Base-by-base conservation (phyloP, 2,797 vertebrate genomes). In the Sternarchorhynchus goeldii region DNA sequence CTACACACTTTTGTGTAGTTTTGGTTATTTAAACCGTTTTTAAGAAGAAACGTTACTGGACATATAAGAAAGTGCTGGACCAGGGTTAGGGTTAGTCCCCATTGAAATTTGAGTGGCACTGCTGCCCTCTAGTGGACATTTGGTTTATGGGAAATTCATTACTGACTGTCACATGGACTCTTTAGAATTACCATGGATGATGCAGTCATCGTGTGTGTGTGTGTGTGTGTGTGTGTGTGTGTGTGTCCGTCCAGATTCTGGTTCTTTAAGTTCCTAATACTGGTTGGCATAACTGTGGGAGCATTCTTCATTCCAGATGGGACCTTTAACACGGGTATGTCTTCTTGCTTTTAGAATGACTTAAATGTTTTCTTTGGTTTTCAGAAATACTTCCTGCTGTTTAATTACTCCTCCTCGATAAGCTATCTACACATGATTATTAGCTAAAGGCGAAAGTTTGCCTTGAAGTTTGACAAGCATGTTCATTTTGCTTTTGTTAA, bases 291-390 rank as follows among this genome's bases (percentile, higher is more conserved):
- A 82, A 94, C 93, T 0, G 95, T 98, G 81, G 96, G 97, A 0
- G 95, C 96, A 5, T 98, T 98, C 90, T 98, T 96, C 88, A 97
- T 98, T 77, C 97, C 96, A 0, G 93, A 96, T 0, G 95, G 94
- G 29, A 31, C 58, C 16, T 98, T 98, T 86, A 93, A 91, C 29
- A 85, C 93, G 53, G 92, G 97, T 97, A 91, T 3, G 5, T 50
- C 10, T 17, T 7, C 31, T 6, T 45, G 20, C n/a, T 31, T 20
- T 57, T 18, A 63, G 16, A 56, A 45, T 41, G 45, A 77, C 39
- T 69, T 50, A 18, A 34, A 17, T n/a, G 31, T 57, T 56, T 71
- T 5, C 59, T 17, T 78, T 1, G 73, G 7, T 2, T 34, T 7
- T 34, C 79, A 90, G 88, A 88, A 80, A 88, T 86, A 63, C 4